Percentiles rank a stretch among this genome's conserved stretches.
phyloP scores from a whole-genome alignment of 2,113 vertebrate genomes.

The Aplodontia rufa region DNA sequence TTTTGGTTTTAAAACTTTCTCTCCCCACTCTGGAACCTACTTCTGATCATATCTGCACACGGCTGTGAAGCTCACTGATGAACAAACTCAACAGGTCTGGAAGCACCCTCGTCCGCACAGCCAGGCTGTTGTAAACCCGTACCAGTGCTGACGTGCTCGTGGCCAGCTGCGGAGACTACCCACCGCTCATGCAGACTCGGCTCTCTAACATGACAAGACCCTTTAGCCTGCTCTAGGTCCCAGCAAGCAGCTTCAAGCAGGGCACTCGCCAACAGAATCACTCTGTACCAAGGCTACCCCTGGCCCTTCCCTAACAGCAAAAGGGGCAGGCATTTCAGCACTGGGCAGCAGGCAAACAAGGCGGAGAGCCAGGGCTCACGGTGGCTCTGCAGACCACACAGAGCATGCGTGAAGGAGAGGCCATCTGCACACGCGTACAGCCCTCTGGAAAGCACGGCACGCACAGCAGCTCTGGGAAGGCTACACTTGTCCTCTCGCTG shows the following conservation, averaged over 20 bases:
- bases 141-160: neutral
- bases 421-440: neutral
- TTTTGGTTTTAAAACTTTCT: neutral
- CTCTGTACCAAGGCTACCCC: neutral
- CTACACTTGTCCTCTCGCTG: neutral
- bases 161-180: neutral
- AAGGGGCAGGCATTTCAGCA: neutral
- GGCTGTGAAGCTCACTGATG: neutral
- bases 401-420: neutral
- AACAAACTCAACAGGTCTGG: neutral
- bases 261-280: neutral
- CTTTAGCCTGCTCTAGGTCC: neutral
- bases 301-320: neutral
- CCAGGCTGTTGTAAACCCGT: no score
- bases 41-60: neutral
- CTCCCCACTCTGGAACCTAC: neutral
- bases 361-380: neutral
- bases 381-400: neutral
- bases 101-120: no score
- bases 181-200: neutral
- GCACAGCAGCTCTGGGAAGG: neutral
- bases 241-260: neutral
- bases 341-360: neutral
- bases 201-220: neutral
- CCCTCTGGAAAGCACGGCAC: accelerated